These are phyloP conservation scores for Pantelozetes paolii DNA, from an alignment of 2,888 invertebrate species.

Conservation along the genomic window DNA sequence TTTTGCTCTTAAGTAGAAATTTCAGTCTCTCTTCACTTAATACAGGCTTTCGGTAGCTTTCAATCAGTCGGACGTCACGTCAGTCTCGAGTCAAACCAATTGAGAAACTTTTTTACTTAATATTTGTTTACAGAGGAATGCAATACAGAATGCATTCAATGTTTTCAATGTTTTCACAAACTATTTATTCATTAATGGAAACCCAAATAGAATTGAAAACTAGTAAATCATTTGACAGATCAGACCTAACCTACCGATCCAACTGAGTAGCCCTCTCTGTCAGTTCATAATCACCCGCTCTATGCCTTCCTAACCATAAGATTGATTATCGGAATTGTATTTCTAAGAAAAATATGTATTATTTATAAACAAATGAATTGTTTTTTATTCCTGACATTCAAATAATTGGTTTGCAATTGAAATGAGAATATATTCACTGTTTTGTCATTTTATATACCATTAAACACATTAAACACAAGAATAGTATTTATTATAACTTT, in stretches of 20 bases:
- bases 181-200: constrained; percentile 14
- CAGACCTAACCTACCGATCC: neutral
- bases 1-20: neutral
- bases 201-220: neutral
- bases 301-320: neutral
- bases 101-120: neutral
- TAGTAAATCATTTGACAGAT: constrained; percentile 7
- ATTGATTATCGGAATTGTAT: constrained; percentile 7
- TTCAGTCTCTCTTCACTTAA: neutral
- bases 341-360: neutral
- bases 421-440: neutral
- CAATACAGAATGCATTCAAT: too few species aligned
- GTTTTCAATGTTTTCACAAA: constrained; percentile 1
- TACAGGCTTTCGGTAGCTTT: neutral
- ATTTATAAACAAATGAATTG: constrained; percentile 5
- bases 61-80: constrained; percentile 5
- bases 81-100: neutral
- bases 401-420: constrained; percentile 2
- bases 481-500: neutral
- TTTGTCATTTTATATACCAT: neutral
- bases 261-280: neutral
- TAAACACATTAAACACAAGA: neutral
- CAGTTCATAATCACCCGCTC: neutral
- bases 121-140: neutral
- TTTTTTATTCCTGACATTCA: neutral